Conservation (phyloP, 2,888 invertebrate species). For the Oscheius sp. region DNA sequence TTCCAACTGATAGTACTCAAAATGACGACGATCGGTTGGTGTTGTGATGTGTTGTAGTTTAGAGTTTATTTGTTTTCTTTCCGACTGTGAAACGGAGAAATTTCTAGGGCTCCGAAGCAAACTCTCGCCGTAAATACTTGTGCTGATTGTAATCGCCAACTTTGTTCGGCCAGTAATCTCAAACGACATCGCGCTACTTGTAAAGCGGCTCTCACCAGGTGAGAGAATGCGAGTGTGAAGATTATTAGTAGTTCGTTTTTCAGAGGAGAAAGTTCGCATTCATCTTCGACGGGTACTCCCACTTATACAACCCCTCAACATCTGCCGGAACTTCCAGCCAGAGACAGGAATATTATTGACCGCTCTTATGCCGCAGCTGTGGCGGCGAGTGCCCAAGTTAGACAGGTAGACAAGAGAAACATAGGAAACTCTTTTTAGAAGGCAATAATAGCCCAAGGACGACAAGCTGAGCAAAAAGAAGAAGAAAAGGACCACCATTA, state of each 20-base stretch:
- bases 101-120: background rate
- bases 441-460: background rate
- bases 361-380: slow-evolving; percentile 26
- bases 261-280: background rate
- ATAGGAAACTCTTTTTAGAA: background rate
- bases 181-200: slow-evolving; percentile 58
- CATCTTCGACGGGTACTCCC: background rate
- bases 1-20: slow-evolving; percentile 18
- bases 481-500: slow-evolving; percentile 5
- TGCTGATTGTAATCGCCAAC: slow-evolving; percentile 42
- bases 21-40: slow-evolving; percentile 20
- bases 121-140: slow-evolving; percentile 30
- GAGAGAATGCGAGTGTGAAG: background rate
- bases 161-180: slow-evolving; percentile 59
- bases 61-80: background rate
- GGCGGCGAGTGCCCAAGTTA: slow-evolving; percentile 21
- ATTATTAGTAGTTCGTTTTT: too few relatives aligned
- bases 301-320: background rate
- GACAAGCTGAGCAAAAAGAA: background rate
- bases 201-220: slow-evolving; percentile 36
- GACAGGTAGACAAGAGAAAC: background rate
- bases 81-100: background rate
- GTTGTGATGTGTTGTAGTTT: slow-evolving; percentile 28
- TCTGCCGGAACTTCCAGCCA: slow-evolving; percentile 8
- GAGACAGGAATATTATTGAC: slow-evolving; percentile 23